A percentile compares a stretch with the other conserved stretches of the same genome.
These are phyloP conservation scores for Tetramorium simillimum DNA, from an alignment of 1,140 invertebrate genomes.

Conservation along the genomic window DNA sequence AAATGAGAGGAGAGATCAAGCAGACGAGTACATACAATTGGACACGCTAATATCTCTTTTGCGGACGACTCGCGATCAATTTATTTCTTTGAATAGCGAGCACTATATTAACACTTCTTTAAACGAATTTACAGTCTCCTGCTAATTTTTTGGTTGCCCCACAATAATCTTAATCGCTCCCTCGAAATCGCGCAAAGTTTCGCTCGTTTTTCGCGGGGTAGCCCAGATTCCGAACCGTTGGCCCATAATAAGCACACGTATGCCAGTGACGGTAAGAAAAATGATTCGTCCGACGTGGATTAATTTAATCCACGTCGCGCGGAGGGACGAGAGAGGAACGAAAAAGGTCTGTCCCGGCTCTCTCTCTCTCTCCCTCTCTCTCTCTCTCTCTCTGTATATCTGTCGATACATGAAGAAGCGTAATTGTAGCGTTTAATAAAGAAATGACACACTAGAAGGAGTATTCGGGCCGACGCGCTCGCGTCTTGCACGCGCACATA, in stretches of 20 bases:
- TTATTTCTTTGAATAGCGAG: background rate
- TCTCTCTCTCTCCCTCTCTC: no score
- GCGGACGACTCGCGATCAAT: background rate
- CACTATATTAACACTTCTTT: background rate
- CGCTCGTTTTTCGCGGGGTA: background rate
- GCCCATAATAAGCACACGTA: background rate
- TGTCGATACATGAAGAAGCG: slow-evolving; percentile 66
- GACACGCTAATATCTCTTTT: background rate
- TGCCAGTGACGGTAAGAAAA: slow-evolving; percentile 1
- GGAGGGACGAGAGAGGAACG: slow-evolving; percentile 48
- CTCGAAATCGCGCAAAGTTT: background rate
- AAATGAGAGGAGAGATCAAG: background rate
- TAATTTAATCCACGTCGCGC: slow-evolving; percentile 68
- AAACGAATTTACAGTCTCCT: background rate
- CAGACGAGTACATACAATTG: background rate
- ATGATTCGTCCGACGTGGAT: slow-evolving; percentile 72
- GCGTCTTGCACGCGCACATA: background rate
- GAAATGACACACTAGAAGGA: slow-evolving; percentile 78
- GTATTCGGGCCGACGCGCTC: slow-evolving; percentile 76
- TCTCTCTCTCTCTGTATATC: background rate
- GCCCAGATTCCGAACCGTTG: background rate
- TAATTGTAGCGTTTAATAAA: slow-evolving; percentile 82
- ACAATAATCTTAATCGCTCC: background rate
- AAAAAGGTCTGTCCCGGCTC: background rate
- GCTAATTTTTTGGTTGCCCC: background rate